Percentiles rank a stretch among this genome's conserved stretches.
These are phyloP conservation scores for Adelges cooleyi DNA, from an alignment of 1,140 invertebrate genomes.

Conservation along the genomic window DNA sequence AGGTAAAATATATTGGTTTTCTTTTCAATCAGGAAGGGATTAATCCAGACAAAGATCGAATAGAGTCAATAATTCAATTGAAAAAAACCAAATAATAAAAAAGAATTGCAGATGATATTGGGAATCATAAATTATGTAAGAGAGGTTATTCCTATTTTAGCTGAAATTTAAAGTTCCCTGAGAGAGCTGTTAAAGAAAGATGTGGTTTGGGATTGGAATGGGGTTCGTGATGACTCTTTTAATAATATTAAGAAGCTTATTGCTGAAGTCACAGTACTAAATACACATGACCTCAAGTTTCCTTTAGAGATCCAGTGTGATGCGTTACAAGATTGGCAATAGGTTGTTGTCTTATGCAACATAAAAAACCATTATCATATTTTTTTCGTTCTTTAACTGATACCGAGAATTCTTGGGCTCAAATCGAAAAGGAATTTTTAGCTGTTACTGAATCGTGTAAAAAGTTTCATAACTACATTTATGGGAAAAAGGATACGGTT, in stretches of 20 bases:
- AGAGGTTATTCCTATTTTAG: slow-evolving; percentile 33
- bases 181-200: slow-evolving; percentile 31
- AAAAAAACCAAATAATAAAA: slow-evolving; percentile 34
- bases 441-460: too few relatives aligned
- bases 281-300: too few relatives aligned
- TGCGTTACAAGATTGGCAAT: too few relatives aligned
- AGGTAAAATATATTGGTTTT: slow-evolving; percentile 37
- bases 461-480: too few relatives aligned
- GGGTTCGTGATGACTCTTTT: slow-evolving; percentile 29
- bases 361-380: too few relatives aligned
- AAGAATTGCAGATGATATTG: slow-evolving; percentile 36
- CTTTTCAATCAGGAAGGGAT: slow-evolving; percentile 35
- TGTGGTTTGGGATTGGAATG: slow-evolving; percentile 30
- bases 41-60: slow-evolving; percentile 37
- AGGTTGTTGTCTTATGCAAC: too few relatives aligned
- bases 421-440: too few relatives aligned
- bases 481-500: too few relatives aligned
- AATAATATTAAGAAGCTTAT: slow-evolving; percentile 32
- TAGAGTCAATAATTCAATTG: slow-evolving; percentile 37
- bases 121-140: slow-evolving; percentile 37
- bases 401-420: too few relatives aligned
- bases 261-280: too few relatives aligned
- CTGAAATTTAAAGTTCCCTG: slow-evolving; percentile 29
- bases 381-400: too few relatives aligned
- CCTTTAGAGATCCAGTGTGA: too few relatives aligned